Evolutionary conservation across 2,113 vertebrate genomes (phyloP).

Genomic region (Alethe diademata): DNA sequence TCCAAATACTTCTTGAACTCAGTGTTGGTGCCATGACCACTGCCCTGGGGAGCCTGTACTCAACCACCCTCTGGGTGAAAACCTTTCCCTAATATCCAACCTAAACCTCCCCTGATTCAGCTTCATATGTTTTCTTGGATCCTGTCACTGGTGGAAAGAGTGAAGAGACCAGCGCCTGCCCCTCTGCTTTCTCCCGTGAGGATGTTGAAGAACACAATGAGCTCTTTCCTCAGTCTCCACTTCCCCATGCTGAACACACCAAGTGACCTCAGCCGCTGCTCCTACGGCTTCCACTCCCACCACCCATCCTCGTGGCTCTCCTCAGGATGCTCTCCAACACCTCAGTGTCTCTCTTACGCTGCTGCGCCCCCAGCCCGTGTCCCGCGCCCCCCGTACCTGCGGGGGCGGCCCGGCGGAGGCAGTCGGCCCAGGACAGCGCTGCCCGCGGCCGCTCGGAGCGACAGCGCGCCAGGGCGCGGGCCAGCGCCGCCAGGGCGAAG

Average conservation of each 20-base stretch:
- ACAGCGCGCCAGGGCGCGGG: conserved; percentile 69
- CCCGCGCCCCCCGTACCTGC: conserved; percentile 75
- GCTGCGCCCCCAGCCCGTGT: accelerated
- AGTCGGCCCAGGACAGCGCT: conserved; percentile 83
- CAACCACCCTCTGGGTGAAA: not conserved
- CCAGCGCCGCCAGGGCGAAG: conserved; percentile 83
- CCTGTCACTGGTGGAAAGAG: not conserved
- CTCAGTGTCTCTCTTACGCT: accelerated
- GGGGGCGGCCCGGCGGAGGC: conserved; percentile 84
- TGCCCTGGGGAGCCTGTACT: not conserved
- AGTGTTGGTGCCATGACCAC: no score
- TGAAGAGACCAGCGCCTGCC: not conserved
- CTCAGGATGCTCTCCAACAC: not conserved
- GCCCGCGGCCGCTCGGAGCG: conserved; percentile 80
- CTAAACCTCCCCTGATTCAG: not conserved
- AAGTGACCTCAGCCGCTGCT: not conserved
- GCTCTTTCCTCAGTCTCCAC: not conserved
- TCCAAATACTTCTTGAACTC: not conserved
- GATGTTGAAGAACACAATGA: not conserved
- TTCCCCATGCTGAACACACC: not conserved
- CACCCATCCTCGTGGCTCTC: not conserved
- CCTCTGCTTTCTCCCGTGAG: not conserved
- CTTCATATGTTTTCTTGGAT: not conserved
- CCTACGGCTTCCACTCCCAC: not conserved
- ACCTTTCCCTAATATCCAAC: not conserved